Base-by-base conservation (phyloP, 2,888 invertebrate species). In the Plutella xylostella region DNA sequence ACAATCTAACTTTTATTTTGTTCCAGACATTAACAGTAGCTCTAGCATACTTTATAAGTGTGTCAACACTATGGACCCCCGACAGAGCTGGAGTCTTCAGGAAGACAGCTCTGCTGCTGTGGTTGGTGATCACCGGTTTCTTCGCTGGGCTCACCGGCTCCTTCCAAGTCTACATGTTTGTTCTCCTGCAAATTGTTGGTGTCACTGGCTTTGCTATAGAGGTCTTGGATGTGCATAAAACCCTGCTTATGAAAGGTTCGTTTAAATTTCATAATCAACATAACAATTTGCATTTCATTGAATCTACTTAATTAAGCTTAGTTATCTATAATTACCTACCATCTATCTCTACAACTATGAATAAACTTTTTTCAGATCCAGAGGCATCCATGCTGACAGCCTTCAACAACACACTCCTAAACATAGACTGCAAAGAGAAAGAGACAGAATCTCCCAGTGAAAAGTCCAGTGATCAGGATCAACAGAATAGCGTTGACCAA, bases 51-150 rank as follows among this genome's bases (percentile, higher is more conserved):
- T 57, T 93, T 17, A 84, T 90, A 18, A 77, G 90, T 38, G 86
- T 95, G 1, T 87, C 89, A 51, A 77, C 92, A 42, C 82, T 91
- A 54, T 96, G 96, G 96, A 90, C 86, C 28, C 90, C 90, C 1
- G 83, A 89, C 49, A 89, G 90, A 49, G 88, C 89, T 15, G 73
- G 75, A 5, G 74, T 86, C 45, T 91, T 93, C 61, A 87, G 90
- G 33, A 85, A 89, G 42, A 87, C 88, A 9, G 90, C 95, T 0
- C 89, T 89, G 52, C 72, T 87, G 1, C 70, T 92, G 18, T 96
- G 96, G 96, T 73, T 93, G 12, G 79, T 92, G 4, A 72, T 93
- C 25, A 88, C 92, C 17, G 88, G 93, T 53, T 93, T 90, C 62
- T 57, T 92, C 11, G 90, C 94, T 38, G 90, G 92, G 55, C 84